A percentile compares a stretch with the other conserved stretches of the same genome.
Conservation (phyloP, 2,888 invertebrate genomes). For the Lepidocyrtinus sp. region DNA sequence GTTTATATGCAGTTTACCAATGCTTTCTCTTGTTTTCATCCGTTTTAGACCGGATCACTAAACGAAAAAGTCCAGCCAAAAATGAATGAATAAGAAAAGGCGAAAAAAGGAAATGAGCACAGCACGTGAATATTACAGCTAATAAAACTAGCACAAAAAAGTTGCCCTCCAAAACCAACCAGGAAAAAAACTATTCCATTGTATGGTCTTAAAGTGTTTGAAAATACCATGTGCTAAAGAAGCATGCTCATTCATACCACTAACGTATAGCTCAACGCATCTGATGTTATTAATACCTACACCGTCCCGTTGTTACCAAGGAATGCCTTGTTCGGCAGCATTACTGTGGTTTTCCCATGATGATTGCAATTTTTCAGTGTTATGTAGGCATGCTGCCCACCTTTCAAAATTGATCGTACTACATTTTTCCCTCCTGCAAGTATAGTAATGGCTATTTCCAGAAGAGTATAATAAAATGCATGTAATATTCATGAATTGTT, state of each 20-base stretch:
- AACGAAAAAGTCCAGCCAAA: not conserved
- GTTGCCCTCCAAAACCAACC: constrained; percentile 3
- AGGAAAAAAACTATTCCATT: not conserved
- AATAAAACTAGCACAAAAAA: constrained; percentile 16
- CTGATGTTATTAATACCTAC: constrained; percentile 14
- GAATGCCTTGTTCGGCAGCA: not conserved
- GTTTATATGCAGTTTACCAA: no score
- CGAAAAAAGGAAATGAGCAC: constrained; percentile 26
- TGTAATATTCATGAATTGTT: constrained; percentile 20
- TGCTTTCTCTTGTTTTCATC: no score
- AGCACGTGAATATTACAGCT: constrained; percentile 38
- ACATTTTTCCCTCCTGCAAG: constrained; percentile 14
- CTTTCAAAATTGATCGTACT: constrained; percentile 17
- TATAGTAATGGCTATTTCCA: constrained; percentile 11
- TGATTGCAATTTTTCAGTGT: constrained; percentile 34
- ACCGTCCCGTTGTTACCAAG: not conserved
- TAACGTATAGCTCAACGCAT: constrained; percentile 6
- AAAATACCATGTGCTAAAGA: not conserved
- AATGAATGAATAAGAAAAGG: not conserved
- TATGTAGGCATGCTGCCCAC: constrained; percentile 21
- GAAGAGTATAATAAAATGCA: constrained; percentile 11
- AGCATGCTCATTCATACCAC: not conserved
- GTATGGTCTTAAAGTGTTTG: not conserved
- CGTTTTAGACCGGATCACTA: not conserved
- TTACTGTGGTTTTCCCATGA: constrained; percentile 29